Conservation (phyloP, 2,888 invertebrate genomes). For the Odontocerum albicorne region DNA sequence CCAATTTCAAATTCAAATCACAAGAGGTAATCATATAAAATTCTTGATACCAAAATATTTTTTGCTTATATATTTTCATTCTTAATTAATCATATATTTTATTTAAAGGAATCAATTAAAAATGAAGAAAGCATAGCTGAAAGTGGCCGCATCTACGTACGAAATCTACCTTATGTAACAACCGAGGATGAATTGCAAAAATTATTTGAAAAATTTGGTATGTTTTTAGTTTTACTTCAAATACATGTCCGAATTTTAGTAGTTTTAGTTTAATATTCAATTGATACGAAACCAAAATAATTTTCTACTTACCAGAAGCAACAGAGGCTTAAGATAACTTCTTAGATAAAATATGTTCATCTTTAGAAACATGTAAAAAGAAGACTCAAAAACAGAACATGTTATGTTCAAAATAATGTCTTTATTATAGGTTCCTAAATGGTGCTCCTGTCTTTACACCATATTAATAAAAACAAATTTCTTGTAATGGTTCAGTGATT, state of each 20-base stretch:
- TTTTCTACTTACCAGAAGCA: too few relatives aligned
- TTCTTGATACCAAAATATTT: too few relatives aligned
- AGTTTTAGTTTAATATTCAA: background rate
- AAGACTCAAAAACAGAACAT: too few relatives aligned
- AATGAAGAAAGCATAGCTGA: slow-evolving; percentile 82
- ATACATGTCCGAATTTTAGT: background rate
- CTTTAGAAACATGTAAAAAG: too few relatives aligned
- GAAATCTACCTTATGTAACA: slow-evolving; percentile 86
- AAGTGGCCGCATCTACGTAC: slow-evolving; percentile 89
- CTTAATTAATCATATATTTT: background rate
- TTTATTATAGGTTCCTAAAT: too few relatives aligned
- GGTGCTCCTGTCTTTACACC: too few relatives aligned
- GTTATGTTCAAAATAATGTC: too few relatives aligned
- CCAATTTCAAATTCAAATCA: slow-evolving; percentile 42
- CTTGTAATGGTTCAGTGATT: too few relatives aligned
- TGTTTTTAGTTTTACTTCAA: background rate
- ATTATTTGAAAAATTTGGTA: slow-evolving; percentile 84
- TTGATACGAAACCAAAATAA: background rate
- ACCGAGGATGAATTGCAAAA: slow-evolving; percentile 83
- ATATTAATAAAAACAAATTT: too few relatives aligned
- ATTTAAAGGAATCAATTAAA: slow-evolving; percentile 62
- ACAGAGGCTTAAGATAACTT: too few relatives aligned
- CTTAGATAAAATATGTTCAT: too few relatives aligned
- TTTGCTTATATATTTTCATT: too few relatives aligned
- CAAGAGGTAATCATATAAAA: slow-evolving; percentile 45